These are phyloP conservation scores for Xiphophorus couchianus DNA, from an alignment of 2,113 vertebrate genomes.

Conservation along the genomic window DNA sequence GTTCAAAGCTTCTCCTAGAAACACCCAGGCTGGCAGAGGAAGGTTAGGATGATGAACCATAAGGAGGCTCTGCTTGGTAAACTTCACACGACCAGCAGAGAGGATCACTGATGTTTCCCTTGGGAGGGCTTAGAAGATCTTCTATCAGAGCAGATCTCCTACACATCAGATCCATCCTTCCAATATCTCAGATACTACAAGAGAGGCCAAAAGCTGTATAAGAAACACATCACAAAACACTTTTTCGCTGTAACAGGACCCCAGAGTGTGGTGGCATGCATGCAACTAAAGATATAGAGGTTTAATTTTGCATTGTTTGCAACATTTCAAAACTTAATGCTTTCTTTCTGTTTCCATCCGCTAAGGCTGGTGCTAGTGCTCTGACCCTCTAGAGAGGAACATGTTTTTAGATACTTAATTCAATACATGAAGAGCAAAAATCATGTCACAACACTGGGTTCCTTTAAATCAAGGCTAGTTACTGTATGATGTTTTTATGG, in stretches of 20 bases:
- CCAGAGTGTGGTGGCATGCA: no score
- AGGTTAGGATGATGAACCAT: neutral
- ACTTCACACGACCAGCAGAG: neutral
- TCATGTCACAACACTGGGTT: no score
- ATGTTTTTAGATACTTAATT: no score
- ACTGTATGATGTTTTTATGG: no score
- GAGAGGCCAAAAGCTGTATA: neutral
- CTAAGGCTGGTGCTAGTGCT: no score
- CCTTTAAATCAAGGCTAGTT: no score
- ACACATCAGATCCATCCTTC: neutral
- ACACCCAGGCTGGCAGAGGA: neutral
- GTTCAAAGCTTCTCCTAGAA: neutral
- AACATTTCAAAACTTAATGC: no score
- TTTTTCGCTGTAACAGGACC: neutral
- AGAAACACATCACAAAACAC: neutral
- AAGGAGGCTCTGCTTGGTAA: neutral
- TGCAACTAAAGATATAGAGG: no score
- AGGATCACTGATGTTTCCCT: neutral
- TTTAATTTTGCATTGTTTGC: no score
- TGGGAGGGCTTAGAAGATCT: neutral
- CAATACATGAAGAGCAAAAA: no score
- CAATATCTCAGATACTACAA: neutral
- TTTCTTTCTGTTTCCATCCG: no score
- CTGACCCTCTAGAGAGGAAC: no score
- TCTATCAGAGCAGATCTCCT: neutral